phyloP scores from a whole-genome alignment of 2,888 invertebrate genomes.

The Drosophila macrospina region DNA sequence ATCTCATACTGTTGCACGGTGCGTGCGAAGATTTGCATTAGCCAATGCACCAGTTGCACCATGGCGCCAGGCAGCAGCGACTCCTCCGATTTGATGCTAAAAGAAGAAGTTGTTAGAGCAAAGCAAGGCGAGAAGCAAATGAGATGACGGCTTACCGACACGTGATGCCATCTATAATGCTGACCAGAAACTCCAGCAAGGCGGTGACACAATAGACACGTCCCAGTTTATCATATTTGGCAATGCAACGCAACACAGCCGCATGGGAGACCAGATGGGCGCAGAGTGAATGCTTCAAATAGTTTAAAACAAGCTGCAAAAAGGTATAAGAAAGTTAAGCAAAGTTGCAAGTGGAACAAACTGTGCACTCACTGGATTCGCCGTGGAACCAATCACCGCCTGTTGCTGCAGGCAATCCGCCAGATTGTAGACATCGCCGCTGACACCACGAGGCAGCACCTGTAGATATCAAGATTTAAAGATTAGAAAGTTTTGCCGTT shows the following conservation, averaged over 20 bases:
- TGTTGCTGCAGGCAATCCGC: slow-evolving; percentile 97
- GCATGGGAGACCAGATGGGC: slow-evolving; percentile 96
- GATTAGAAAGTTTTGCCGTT: background rate
- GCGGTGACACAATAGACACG: slow-evolving; percentile 95
- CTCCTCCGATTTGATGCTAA: slow-evolving; percentile 94
- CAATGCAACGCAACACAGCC: slow-evolving; percentile 94
- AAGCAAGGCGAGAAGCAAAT: too few species aligned
- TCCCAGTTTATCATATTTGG: slow-evolving; percentile 94
- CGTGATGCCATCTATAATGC: slow-evolving; percentile 88
- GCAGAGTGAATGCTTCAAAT: slow-evolving; percentile 95
- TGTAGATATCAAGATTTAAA: slow-evolving; percentile 73
- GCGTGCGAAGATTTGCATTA: slow-evolving; percentile 89
- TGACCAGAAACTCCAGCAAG: slow-evolving; percentile 93
- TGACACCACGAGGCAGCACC: slow-evolving; percentile 94
- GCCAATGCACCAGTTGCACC: slow-evolving; percentile 93
- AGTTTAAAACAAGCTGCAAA: slow-evolving; percentile 92
- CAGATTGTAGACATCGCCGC: slow-evolving; percentile 96
- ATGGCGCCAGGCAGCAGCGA: slow-evolving; percentile 93
- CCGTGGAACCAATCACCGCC: slow-evolving; percentile 96
- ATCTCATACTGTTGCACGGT: slow-evolving; percentile 81
- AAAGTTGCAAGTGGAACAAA: background rate
- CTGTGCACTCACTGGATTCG: slow-evolving; percentile 87
- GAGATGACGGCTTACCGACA: slow-evolving; percentile 77
- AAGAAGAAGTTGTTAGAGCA: background rate
- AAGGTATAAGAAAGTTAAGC: background rate